Evolutionary conservation across 2,888 invertebrate genomes (phyloP).

Genomic region (Oxystoma pomonae): DNA sequence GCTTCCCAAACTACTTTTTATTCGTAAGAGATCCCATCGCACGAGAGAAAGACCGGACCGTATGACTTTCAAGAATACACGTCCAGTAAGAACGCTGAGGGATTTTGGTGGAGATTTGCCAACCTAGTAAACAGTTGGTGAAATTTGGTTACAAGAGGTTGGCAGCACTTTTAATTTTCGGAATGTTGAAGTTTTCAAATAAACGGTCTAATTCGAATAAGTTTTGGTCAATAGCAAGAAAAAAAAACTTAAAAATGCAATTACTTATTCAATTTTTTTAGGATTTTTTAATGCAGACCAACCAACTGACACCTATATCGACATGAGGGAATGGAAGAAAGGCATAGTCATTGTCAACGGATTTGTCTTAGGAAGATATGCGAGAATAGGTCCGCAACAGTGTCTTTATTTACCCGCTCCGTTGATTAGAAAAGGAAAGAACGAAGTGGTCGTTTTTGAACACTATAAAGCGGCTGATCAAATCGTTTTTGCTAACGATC

Average conservation of each 20-base stretch:
- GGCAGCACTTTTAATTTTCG: no score
- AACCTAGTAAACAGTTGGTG: neutral
- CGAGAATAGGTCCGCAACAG: constrained; percentile 71
- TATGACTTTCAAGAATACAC: no score
- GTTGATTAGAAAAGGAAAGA: constrained; percentile 54
- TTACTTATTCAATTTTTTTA: constrained; percentile 33
- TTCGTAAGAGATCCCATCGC: no score
- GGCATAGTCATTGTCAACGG: constrained; percentile 81
- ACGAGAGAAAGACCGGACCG: no score
- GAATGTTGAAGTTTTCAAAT: no score
- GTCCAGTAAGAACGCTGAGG: no score
- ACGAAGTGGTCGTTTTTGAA: constrained; percentile 43
- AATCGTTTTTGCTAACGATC: constrained; percentile 34
- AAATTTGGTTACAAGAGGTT: no score
- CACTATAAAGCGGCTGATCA: constrained; percentile 35
- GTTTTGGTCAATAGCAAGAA: neutral
- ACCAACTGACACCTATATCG: constrained; percentile 71
- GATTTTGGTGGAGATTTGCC: no score
- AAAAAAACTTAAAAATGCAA: neutral
- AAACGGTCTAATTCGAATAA: no score
- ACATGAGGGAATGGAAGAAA: constrained; percentile 77
- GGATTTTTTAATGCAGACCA: constrained; percentile 33
- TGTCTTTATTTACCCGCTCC: constrained; percentile 80
- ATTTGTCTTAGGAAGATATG: constrained; percentile 80
- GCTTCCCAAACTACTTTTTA: no score